phyloP scores from a whole-genome alignment of 2,888 invertebrate genomes.

The Pollenia amentaria region DNA sequence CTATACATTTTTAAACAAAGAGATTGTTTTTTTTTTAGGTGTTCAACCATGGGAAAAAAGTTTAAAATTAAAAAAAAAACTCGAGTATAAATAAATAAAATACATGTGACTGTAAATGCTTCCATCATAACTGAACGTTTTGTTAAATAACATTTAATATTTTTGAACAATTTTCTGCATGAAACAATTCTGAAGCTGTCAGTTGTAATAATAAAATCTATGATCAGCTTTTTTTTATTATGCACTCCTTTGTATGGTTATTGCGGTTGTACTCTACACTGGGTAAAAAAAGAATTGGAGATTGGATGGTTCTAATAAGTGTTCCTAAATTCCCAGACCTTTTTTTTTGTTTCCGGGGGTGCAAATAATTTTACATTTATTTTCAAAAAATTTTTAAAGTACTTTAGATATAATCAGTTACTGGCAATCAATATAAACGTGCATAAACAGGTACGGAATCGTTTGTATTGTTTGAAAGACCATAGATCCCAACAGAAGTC shows the following conservation, averaged over 20 bases:
- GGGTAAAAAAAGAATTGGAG: too few species aligned
- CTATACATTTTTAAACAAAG: not conserved
- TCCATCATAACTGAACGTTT: conserved; percentile 30
- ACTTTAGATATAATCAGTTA: too few species aligned
- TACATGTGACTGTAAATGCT: conserved; percentile 16
- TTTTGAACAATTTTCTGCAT: conserved; percentile 67
- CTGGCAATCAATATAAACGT: too few species aligned
- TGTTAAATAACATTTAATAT: conserved; percentile 54
- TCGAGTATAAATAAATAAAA: conserved; percentile 27
- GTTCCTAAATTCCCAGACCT: too few species aligned
- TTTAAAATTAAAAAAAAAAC: not conserved
- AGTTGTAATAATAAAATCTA: conserved; percentile 69
- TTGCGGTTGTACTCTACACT: conserved; percentile 42
- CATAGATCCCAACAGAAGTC: too few species aligned
- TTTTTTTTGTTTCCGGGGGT: too few species aligned
- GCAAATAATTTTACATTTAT: too few species aligned
- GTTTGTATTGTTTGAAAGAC: too few species aligned
- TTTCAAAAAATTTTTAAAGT: too few species aligned
- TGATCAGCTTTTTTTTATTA: conserved; percentile 24
- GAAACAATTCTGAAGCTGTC: conserved; percentile 62
- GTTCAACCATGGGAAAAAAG: conserved; percentile 43
- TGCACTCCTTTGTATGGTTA: conserved; percentile 3
- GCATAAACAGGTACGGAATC: too few species aligned
- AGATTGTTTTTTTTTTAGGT: conserved; percentile 14
- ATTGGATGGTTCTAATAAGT: not conserved